Evolutionary conservation across 2,888 invertebrate genomes (phyloP).

Genomic region (Aphidoletes aphidimyza): DNA sequence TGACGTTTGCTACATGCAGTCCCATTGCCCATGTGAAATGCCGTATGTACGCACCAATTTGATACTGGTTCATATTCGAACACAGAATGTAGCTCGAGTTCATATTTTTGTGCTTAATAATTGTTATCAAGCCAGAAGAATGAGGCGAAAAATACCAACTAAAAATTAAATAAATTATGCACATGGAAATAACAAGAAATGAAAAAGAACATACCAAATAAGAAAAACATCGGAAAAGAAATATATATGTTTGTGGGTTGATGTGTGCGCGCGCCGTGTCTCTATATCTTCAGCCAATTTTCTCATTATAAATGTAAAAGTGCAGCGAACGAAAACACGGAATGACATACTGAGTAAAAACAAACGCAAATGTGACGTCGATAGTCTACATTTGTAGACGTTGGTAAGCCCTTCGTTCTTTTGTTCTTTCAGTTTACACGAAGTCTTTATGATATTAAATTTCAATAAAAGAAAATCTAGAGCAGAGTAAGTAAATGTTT

Average conservation of each 20-base stretch:
- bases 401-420: neutral
- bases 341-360: neutral
- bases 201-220: neutral
- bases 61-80: too few species aligned
- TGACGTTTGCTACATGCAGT: too few species aligned
- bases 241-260: neutral
- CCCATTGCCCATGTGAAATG: too few species aligned
- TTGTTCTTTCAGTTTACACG: neutral
- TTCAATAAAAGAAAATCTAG: slow-evolving; percentile 35
- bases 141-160: neutral
- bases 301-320: slow-evolving; percentile 17
- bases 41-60: too few species aligned
- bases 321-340: slow-evolving; percentile 4
- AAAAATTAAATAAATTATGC: slow-evolving; percentile 48
- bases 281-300: neutral
- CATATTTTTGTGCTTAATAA: too few species aligned
- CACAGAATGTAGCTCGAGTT: too few species aligned
- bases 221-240: neutral
- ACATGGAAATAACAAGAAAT: neutral
- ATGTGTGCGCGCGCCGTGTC: neutral
- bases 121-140: neutral
- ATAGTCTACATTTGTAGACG: neutral
- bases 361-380: neutral
- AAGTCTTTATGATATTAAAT: slow-evolving; percentile 31
- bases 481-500: neutral